Evolutionary conservation across 2,797 vertebrate genomes (phyloP), one percentile per base, ranked within the genome.

Genomic region (Eulemur albifrons): DNA sequence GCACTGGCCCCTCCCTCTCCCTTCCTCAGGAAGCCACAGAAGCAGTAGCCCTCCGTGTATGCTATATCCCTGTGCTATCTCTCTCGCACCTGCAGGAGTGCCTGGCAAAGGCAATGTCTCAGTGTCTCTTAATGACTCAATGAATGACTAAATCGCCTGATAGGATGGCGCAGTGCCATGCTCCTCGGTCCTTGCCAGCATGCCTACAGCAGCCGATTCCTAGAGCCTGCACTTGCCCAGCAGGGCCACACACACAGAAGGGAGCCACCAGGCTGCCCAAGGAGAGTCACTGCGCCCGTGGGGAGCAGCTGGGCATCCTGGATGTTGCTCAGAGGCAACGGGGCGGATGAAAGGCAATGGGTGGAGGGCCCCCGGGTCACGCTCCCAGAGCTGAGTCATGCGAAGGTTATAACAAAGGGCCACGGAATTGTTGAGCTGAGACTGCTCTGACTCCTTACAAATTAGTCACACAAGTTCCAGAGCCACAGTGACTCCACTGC

Each of bases 191-290:
- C 75, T 59, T 32, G 48, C 10, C 35, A 21, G 23, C 20, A 10
- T 0, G 8, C 52, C 15, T 12, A 3, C 4, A 0, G 10, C 48
- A 17, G 87, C 48, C 30, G 7, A 2, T 7, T 38, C 25, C 30
- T 17, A 7, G n/a, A 23, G 48, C 40, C 48, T 3, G 48, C 2
- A 2, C 23, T 11, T 7, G 7, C 57, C 50, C 10, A 32, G 18
- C 1, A 4, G 20, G 11, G 23, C 7, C 21, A 57, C 2, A 14
- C 7, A 0, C 43, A 17, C 20, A 21, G 45, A 12, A 81, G 54
- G 63, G 57, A 21, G 52, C 32, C 27, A 23, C 48, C 21, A 18
- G 10, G 35, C 35, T 4, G 6, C 40, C 10, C 23, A 10, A 25
- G 21, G 13, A 63, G 32, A 10, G 40, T 13, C 52, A 35, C 25